These are phyloP conservation scores for Eilema caniola DNA, from an alignment of 2,888 invertebrate genomes.

Conservation along the genomic window DNA sequence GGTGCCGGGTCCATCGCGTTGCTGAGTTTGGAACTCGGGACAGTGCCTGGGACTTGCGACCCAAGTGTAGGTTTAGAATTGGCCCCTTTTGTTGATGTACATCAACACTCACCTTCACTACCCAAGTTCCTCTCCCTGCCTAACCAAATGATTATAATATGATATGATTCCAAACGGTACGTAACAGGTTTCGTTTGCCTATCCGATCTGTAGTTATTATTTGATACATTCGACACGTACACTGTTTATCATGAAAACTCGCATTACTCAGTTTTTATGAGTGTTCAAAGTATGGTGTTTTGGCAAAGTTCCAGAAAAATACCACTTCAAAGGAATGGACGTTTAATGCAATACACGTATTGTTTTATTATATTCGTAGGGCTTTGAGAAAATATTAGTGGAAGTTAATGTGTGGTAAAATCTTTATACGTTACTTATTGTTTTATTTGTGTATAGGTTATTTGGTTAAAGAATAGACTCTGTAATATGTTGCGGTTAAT, in stretches of 20 bases:
- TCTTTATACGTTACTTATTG: constrained; percentile 4
- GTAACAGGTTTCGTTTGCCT: neutral
- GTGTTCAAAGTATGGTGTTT: constrained; percentile 19
- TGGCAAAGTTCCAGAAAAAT: constrained; percentile 34
- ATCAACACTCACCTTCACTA: no score
- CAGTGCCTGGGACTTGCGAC: no score
- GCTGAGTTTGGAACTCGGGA: no score
- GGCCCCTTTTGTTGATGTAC: no score
- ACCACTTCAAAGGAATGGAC: constrained; percentile 17
- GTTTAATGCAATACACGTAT: constrained; percentile 15
- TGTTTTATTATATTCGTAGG: constrained; percentile 21
- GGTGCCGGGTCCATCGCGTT: no score
- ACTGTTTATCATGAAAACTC: constrained; percentile 10
- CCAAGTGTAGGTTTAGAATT: no score
- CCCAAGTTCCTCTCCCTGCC: no score
- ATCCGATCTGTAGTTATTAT: neutral
- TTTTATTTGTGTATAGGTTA: neutral
- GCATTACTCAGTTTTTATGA: constrained; percentile 21
- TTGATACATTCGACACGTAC: constrained; percentile 15
- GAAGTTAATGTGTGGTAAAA: constrained; percentile 15
- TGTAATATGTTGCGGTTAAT: no score
- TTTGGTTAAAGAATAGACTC: no score
- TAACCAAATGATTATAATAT: no score
- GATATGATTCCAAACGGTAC: neutral
- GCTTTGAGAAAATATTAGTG: constrained; percentile 17